Percentiles rank a stretch among this genome's conserved stretches.
These are phyloP conservation scores for Exephanes ischioxanthus DNA, from an alignment of 2,888 invertebrate genomes.

Conservation along the genomic window DNA sequence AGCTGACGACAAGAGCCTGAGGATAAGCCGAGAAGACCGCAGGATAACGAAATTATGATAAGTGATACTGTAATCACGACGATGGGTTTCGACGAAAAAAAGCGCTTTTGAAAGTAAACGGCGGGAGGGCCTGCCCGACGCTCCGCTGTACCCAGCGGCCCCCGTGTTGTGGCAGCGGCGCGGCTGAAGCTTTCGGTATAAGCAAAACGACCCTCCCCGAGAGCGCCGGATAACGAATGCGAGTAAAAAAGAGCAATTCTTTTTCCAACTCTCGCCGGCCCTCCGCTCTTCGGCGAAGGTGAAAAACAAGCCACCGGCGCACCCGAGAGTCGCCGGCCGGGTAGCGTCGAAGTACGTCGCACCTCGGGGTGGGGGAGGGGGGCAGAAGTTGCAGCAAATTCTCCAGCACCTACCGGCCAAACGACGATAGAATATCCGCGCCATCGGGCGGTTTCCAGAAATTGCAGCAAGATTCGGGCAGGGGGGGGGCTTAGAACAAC, in stretches of 20 bases:
- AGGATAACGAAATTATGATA: slow-evolving; percentile 70
- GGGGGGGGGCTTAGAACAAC: not conserved
- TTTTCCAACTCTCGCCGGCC: slow-evolving; percentile 35
- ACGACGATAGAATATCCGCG: slow-evolving; percentile 34
- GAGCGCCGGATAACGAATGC: slow-evolving; percentile 41
- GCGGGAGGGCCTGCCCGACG: not conserved
- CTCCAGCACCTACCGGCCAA: slow-evolving; percentile 16
- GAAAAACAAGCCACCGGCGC: slow-evolving; percentile 37
- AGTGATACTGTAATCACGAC: slow-evolving; percentile 70
- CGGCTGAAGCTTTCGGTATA: not conserved
- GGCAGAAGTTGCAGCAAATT: slow-evolving; percentile 34
- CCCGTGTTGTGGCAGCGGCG: not conserved
- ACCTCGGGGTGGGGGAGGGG: too few relatives aligned
- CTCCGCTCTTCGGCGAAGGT: slow-evolving; percentile 21
- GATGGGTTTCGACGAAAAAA: slow-evolving; percentile 55
- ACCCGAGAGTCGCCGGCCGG: slow-evolving; percentile 7
- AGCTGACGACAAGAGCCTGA: slow-evolving; percentile 34
- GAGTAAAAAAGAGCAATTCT: slow-evolving; percentile 35
- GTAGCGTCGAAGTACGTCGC: not conserved
- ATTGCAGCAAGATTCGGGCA: slow-evolving; percentile 55
- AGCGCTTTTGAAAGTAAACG: slow-evolving; percentile 38
- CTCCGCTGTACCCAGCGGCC: slow-evolving; percentile 1
- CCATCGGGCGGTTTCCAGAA: slow-evolving; percentile 45
- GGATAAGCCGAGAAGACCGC: slow-evolving; percentile 32
- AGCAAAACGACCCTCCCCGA: slow-evolving; percentile 30